phyloP scores from a whole-genome alignment of 1,140 invertebrate species.

The Chrysoperla carnea region DNA sequence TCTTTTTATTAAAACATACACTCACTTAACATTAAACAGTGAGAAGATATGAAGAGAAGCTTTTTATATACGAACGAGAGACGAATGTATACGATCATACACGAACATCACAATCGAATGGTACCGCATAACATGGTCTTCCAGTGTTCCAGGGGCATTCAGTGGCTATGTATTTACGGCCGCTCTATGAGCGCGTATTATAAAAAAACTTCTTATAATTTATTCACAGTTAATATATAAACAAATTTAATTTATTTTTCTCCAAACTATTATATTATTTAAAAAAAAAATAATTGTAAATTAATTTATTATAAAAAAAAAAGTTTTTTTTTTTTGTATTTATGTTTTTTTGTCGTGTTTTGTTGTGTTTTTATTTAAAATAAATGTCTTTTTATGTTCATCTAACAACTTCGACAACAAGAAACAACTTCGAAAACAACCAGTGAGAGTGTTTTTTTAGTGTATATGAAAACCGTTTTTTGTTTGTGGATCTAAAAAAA shows the following conservation, averaged over 20 bases:
- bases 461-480: neutral
- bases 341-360: neutral
- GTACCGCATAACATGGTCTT: neutral
- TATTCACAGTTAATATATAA: neutral
- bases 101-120: no score
- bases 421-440: no score
- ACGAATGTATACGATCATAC: no score
- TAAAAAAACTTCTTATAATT: no score
- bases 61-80: no score
- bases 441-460: neutral
- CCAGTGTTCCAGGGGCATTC: neutral
- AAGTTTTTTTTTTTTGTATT: neutral
- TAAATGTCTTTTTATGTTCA: no score
- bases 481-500: no score
- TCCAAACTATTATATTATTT: neutral
- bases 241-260: neutral
- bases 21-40: no score
- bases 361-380: no score
- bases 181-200: neutral
- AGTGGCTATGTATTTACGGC: neutral
- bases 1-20: no score
- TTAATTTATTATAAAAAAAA: neutral
- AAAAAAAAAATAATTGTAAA: neutral
- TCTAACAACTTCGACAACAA: no score
- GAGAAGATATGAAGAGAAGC: no score